Percentiles rank a stretch among this genome's conserved stretches.
Evolutionary conservation across 2,797 vertebrate genomes (phyloP).

Genomic region (Lepilemur ruficaudatus): DNA sequence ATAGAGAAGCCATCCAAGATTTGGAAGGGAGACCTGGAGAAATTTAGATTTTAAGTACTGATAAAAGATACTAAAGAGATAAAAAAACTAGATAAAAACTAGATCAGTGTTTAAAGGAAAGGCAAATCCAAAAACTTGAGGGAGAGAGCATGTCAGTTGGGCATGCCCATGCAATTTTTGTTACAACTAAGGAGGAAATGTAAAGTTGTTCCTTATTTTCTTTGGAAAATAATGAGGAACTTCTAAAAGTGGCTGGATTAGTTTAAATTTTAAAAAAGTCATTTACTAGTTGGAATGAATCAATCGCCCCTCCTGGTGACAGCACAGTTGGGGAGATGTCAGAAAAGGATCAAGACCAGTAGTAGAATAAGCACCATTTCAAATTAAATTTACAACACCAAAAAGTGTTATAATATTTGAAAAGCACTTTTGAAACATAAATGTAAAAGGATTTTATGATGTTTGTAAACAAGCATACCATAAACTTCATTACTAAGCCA

Average conservation of each 20-base stretch:
- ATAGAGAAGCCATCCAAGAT: not conserved
- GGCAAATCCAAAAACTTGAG: not conserved
- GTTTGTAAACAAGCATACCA: not conserved
- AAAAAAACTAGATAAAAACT: not conserved
- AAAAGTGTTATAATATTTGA: not conserved
- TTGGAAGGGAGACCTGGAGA: not conserved
- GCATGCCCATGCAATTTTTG: accelerated
- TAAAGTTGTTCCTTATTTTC: not conserved
- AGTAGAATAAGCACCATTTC: not conserved
- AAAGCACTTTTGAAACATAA: not conserved
- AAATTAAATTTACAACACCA: not conserved
- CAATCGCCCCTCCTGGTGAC: not conserved
- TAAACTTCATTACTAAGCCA: not conserved
- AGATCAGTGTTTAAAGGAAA: not conserved
- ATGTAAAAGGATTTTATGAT: not conserved
- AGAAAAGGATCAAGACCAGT: not conserved
- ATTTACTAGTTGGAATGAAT: not conserved
- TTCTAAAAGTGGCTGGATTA: not conserved
- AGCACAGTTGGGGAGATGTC: not conserved
- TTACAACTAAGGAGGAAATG: not conserved
- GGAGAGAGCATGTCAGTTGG: not conserved
- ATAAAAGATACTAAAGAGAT: not conserved
- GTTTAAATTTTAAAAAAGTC: not conserved
- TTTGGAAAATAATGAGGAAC: not conserved
- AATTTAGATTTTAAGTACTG: not conserved